phyloP scores from a whole-genome alignment of 2,888 invertebrate species.

The Lepidochrysops patricia region DNA sequence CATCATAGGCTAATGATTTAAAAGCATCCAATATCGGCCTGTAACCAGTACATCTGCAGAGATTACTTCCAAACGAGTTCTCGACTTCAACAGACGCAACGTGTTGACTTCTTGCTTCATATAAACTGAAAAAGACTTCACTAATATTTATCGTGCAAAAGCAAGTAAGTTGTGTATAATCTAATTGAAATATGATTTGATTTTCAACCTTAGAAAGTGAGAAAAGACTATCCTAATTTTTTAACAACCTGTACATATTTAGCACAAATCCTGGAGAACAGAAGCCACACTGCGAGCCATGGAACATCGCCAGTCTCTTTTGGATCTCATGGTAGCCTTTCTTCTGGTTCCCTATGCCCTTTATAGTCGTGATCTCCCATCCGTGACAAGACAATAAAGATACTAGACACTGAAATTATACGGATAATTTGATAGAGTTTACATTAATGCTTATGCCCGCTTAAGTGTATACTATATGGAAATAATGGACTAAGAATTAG shows the following conservation, averaged over 20 bases:
- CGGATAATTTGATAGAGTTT: not conserved
- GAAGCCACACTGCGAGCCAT: constrained; percentile 82
- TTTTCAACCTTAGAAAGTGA: no score
- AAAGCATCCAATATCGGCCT: constrained; percentile 85
- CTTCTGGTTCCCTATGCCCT: constrained; percentile 78
- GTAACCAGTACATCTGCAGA: constrained; percentile 87
- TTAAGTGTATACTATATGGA: not conserved
- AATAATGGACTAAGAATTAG: no score
- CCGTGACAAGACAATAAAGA: constrained; percentile 76
- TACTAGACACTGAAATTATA: constrained; percentile 70
- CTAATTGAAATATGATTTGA: no score
- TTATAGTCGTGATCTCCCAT: constrained; percentile 80
- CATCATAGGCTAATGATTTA: constrained; percentile 80
- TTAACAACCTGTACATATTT: constrained; percentile 78
- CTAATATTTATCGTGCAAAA: not conserved
- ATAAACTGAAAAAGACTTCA: constrained; percentile 44
- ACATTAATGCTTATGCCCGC: not conserved
- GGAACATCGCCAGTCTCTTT: constrained; percentile 72
- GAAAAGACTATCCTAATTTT: no score
- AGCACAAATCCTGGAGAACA: constrained; percentile 85
- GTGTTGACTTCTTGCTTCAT: constrained; percentile 59
- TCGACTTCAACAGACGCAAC: constrained; percentile 80
- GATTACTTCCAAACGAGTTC: constrained; percentile 83
- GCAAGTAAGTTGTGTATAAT: not conserved
- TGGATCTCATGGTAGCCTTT: constrained; percentile 80